These are phyloP conservation scores for Rhizoglyphus robini DNA, from an alignment of 1,140 invertebrate genomes.

Conservation along the genomic window DNA sequence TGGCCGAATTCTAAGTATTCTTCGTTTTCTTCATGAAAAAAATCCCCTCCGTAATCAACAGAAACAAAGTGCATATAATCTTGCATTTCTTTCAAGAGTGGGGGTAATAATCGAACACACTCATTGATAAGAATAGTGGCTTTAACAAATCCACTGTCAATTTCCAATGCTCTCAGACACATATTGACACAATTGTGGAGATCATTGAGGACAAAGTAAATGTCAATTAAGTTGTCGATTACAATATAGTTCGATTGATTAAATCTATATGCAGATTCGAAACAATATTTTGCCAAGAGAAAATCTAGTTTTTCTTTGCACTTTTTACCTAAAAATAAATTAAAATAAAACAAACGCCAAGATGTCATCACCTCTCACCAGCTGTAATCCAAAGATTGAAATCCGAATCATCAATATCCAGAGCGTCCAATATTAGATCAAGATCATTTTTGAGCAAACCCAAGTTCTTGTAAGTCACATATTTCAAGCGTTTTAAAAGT, in stretches of 20 bases:
- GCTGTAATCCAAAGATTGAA: slow-evolving; percentile 23
- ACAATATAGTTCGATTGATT: slow-evolving; percentile 21
- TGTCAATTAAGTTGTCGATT: slow-evolving; percentile 21
- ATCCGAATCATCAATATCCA: slow-evolving; percentile 21
- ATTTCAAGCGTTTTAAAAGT: slow-evolving; percentile 9
- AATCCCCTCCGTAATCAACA: neutral
- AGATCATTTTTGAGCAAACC: slow-evolving; percentile 20
- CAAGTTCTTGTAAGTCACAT: slow-evolving; percentile 21
- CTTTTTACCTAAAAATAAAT: neutral
- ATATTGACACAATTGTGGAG: slow-evolving; percentile 7
- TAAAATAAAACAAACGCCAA: slow-evolving; percentile 4
- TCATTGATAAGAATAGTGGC: slow-evolving; percentile 13
- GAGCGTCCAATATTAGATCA: slow-evolving; percentile 16
- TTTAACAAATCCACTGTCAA: slow-evolving; percentile 6
- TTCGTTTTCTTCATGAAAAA: neutral
- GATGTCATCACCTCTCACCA: neutral
- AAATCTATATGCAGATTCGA: slow-evolving; percentile 15
- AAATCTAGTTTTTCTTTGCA: neutral
- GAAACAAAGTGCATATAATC: neutral
- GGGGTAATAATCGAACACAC: slow-evolving; percentile 14
- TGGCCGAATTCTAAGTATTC: neutral
- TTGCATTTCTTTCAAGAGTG: neutral
- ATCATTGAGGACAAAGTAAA: slow-evolving; percentile 20
- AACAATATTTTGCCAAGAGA: slow-evolving; percentile 17
- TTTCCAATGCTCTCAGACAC: slow-evolving; percentile 3